phyloP scores from a whole-genome alignment of 1,140 invertebrate species.

The Heliconius congener region DNA sequence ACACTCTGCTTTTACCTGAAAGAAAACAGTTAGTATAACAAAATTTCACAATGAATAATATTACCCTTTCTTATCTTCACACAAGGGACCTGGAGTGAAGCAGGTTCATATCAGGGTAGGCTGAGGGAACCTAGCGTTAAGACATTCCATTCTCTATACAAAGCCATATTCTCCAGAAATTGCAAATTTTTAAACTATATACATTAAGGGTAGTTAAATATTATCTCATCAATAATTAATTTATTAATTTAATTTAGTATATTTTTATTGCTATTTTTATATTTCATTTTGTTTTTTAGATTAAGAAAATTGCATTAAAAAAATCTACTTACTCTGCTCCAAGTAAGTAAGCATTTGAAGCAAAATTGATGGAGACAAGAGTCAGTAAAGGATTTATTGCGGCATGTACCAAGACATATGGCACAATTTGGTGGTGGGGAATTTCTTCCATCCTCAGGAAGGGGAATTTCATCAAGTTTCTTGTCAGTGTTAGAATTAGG shows the following conservation, averaged over 20 bases:
- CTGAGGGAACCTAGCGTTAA: too few relatives aligned
- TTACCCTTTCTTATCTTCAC: too few relatives aligned
- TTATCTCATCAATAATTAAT: too few relatives aligned
- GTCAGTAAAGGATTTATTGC: slow-evolving; percentile 95
- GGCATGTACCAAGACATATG: slow-evolving; percentile 93
- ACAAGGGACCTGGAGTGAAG: too few relatives aligned
- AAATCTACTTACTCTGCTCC: slow-evolving; percentile 89
- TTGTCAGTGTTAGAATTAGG: slow-evolving; percentile 57
- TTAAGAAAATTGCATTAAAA: not conserved
- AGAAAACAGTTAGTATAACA: slow-evolving; percentile 24
- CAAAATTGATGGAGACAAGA: slow-evolving; percentile 97
- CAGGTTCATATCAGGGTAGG: too few relatives aligned
- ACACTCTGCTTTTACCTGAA: slow-evolving; percentile 93
- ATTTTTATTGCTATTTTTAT: not conserved
- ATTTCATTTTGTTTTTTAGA: not conserved
- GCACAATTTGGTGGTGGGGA: slow-evolving; percentile 93
- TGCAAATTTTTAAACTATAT: not conserved
- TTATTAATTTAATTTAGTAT: too few relatives aligned
- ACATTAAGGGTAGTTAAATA: not conserved
- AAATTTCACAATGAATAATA: too few relatives aligned
- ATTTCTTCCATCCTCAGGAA: slow-evolving; percentile 67
- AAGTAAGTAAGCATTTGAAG: slow-evolving; percentile 94
- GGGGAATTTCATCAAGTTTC: slow-evolving; percentile 62
- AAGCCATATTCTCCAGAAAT: too few relatives aligned
- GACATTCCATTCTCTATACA: too few relatives aligned